Percentiles rank a stretch among this genome's conserved stretches.
Conservation (phyloP, 2,113 vertebrate species). For the Salvator merianae region DNA sequence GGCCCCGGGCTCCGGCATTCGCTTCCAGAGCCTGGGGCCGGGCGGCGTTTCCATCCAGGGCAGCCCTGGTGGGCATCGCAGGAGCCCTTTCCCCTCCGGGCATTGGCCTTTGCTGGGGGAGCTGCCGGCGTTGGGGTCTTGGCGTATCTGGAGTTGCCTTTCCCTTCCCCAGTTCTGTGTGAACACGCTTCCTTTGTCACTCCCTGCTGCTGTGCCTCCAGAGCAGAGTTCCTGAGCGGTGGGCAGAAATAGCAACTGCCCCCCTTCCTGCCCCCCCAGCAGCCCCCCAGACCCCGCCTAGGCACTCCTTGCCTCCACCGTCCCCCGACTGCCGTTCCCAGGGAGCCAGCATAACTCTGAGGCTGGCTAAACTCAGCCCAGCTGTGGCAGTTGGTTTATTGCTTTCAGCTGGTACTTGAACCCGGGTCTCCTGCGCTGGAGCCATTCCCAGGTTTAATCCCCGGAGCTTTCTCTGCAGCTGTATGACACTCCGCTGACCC, state of each 20-base stretch:
- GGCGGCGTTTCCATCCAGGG: no score
- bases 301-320: conserved; percentile 45
- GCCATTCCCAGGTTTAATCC: conserved; percentile 99
- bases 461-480: conserved; percentile 99
- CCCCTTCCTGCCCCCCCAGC: no score
- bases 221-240: not conserved
- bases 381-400: conserved; percentile 99
- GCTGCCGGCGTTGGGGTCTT: not conserved
- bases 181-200: not conserved
- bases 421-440: conserved; percentile 98
- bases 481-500: conserved; percentile 99
- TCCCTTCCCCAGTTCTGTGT: no score
- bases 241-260: not conserved
- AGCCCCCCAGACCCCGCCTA: not conserved
- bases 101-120: not conserved
- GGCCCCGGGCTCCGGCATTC: not conserved
- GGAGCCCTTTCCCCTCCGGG: no score
- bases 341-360: conserved; percentile 76
- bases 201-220: not conserved
- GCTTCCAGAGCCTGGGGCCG: not conserved
- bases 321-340: conserved; percentile 65
- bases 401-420: conserved; percentile 99
- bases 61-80: no score
- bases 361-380: conserved; percentile 88
- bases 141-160: not conserved